Evolutionary conservation across 2,888 invertebrate species (phyloP).

Genomic region (Pseudococcus viburni): DNA sequence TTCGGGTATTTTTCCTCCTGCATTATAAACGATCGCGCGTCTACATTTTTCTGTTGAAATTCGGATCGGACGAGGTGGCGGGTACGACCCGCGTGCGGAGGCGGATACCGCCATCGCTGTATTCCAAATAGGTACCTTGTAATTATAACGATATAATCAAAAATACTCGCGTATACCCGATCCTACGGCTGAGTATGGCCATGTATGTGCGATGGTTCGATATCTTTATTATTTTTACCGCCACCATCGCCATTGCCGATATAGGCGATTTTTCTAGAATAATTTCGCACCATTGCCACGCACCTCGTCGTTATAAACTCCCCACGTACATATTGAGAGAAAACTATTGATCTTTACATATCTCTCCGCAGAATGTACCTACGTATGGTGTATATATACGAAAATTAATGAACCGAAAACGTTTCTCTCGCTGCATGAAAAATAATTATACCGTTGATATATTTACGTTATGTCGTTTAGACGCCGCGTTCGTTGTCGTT

Average conservation of each 20-base stretch:
- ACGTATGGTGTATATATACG: not conserved
- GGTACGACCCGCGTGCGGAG: not conserved
- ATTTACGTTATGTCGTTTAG: constrained; percentile 56
- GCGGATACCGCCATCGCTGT: not conserved
- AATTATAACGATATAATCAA: constrained; percentile 28
- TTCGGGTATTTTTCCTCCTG: constrained; percentile 32
- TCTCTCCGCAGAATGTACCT: constrained; percentile 15
- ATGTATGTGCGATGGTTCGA: not conserved
- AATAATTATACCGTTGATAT: constrained; percentile 58
- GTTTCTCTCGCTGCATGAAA: constrained; percentile 50
- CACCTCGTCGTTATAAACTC: not conserved
- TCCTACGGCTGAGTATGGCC: too few relatives aligned
- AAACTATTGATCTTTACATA: constrained; percentile 41
- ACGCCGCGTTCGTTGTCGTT: constrained; percentile 45
- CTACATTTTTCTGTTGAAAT: constrained; percentile 13
- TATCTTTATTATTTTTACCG: constrained; percentile 13
- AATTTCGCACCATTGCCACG: not conserved
- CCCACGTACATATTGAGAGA: not conserved
- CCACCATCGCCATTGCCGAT: not conserved
- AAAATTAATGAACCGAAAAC: constrained; percentile 58
- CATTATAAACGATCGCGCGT: constrained; percentile 25
- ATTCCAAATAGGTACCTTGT: constrained; percentile 31
- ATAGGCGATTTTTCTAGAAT: not conserved
- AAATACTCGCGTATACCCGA: not conserved
- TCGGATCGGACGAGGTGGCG: not conserved